A percentile compares a stretch with the other conserved stretches of the same genome.
These are phyloP conservation scores for Hylaeus anthracinus DNA, from an alignment of 1,140 invertebrate genomes.

Conservation along the genomic window DNA sequence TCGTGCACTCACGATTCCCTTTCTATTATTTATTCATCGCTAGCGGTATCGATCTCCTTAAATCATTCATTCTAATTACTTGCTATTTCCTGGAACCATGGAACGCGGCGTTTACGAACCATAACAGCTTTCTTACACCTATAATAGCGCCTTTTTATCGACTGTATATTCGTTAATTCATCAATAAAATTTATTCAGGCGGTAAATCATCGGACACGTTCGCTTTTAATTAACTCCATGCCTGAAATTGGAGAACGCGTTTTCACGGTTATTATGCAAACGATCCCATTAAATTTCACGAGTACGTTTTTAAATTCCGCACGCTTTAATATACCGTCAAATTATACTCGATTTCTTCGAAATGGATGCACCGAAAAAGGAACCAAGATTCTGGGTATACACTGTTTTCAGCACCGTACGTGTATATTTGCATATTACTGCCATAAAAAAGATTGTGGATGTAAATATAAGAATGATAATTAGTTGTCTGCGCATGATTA, in stretches of 20 bases:
- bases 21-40: slow-evolving; percentile 24
- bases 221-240: not conserved
- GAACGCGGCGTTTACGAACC: not conserved
- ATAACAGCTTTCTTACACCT: too few species aligned
- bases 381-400: not conserved
- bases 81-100: not conserved
- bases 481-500: too few species aligned
- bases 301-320: not conserved
- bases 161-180: not conserved
- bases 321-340: not conserved
- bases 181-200: not conserved
- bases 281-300: not conserved
- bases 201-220: not conserved
- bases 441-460: too few species aligned
- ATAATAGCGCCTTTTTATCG: not conserved
- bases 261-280: not conserved
- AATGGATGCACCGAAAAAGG: not conserved
- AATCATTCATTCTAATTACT: slow-evolving; percentile 9
- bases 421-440: too few species aligned
- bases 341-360: not conserved
- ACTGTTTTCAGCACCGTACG: too few species aligned
- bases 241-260: not conserved
- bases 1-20: slow-evolving; percentile 34
- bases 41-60: slow-evolving; percentile 13
- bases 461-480: too few species aligned